phyloP scores from a whole-genome alignment of 2,888 invertebrate species.

The Xylota segnis region DNA sequence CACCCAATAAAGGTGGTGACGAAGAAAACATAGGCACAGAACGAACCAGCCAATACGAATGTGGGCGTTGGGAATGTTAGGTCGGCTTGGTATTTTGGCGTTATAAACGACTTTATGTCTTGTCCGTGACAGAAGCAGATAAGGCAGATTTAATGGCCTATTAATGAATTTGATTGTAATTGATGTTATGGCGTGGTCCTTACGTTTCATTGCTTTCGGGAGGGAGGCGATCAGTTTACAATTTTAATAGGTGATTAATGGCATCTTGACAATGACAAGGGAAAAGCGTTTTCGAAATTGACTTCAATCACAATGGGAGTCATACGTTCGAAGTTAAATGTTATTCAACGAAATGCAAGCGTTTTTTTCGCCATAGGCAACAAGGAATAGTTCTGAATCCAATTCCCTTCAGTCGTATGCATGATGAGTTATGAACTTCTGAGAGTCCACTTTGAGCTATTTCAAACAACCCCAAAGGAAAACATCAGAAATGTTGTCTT shows the following conservation, averaged over 20 bases:
- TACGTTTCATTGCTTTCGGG: constrained; percentile 54
- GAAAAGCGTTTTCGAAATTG: background rate
- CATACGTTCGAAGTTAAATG: background rate
- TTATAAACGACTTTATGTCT: constrained; percentile 70
- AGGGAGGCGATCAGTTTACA: constrained; percentile 37
- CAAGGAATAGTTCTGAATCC: no score
- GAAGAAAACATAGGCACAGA: constrained; percentile 13
- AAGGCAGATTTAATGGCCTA: constrained; percentile 73
- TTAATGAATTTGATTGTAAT: constrained; percentile 74
- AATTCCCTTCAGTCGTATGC: no score
- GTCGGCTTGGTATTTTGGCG: constrained; percentile 26
- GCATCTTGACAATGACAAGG: background rate
- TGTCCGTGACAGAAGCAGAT: constrained; percentile 72
- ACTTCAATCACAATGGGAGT: background rate
- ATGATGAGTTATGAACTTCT: no score
- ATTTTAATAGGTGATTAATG: constrained; percentile 50
- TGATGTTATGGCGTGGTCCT: constrained; percentile 61
- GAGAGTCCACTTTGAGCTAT: no score
- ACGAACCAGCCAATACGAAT: constrained; percentile 20
- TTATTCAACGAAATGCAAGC: background rate
- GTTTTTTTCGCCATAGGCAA: no score
- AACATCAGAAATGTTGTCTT: no score
- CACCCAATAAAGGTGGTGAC: constrained; percentile 64
- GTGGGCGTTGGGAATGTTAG: constrained; percentile 22
- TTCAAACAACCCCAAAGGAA: no score